phyloP scores from a whole-genome alignment of 2,888 invertebrate genomes.

The Calameuta idolon region DNA sequence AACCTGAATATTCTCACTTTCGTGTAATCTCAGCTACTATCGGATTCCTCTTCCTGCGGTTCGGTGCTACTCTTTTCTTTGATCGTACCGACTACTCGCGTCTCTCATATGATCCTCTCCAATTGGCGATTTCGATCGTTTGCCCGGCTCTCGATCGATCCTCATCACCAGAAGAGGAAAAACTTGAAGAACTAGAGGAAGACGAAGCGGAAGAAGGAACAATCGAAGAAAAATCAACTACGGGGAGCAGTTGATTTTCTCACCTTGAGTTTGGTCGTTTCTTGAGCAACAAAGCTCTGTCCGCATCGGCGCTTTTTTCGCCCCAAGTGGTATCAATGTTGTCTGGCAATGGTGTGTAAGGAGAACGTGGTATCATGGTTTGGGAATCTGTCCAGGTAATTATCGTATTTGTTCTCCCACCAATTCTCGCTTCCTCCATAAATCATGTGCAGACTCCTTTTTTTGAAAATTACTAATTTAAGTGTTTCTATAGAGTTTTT shows the following conservation, averaged over 20 bases:
- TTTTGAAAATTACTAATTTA: not conserved
- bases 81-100: not conserved
- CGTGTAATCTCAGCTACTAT: not conserved
- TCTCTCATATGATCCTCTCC: not conserved
- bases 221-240: not conserved
- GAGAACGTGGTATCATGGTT: conserved; percentile 98
- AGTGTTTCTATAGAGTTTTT: not conserved
- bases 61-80: not conserved
- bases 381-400: conserved; percentile 76
- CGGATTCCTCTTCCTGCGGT: not conserved
- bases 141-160: not conserved
- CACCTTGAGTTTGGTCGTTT: not conserved
- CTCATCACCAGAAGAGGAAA: not conserved
- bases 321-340: conserved; percentile 70
- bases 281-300: conserved; percentile 48
- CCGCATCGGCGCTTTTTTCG: conserved; percentile 60
- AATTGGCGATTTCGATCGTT: not conserved
- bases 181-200: not conserved
- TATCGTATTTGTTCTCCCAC: not conserved
- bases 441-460: not conserved
- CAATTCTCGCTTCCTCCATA: no score
- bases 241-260: not conserved
- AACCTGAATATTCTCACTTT: not conserved
- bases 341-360: conserved; percentile 94
- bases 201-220: not conserved